Conservation (phyloP, 1,140 invertebrate species). For the Monochamus saltuarius region DNA sequence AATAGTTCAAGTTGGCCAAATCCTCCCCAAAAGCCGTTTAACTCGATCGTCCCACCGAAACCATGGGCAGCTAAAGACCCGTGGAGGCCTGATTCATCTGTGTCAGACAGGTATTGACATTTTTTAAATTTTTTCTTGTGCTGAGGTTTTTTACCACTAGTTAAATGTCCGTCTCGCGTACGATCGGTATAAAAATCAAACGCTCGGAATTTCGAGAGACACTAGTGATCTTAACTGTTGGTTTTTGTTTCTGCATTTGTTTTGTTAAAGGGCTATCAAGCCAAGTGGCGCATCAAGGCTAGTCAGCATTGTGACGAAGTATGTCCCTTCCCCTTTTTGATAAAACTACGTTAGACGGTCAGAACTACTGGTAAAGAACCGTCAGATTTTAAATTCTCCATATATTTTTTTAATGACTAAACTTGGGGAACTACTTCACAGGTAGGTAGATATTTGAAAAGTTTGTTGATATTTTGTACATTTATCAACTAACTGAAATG, state of each 20-base stretch:
- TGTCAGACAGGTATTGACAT: constrained; percentile 20
- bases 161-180: background rate
- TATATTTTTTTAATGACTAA: background rate
- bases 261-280: constrained; percentile 14
- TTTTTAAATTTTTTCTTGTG: constrained; percentile 12
- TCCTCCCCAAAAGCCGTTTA: constrained; percentile 13
- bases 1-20: constrained; percentile 7
- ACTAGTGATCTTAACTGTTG: background rate
- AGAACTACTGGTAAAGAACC: constrained; percentile 10
- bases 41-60: constrained; percentile 11
- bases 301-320: constrained; percentile 9
- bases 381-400: constrained; percentile 11
- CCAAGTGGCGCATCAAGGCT: constrained; percentile 14
- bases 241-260: constrained; percentile 4
- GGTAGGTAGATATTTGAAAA: constrained; percentile 1
- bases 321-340: constrained; percentile 13
- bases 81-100: constrained; percentile 20
- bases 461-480: constrained; percentile 3
- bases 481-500: constrained; percentile 1
- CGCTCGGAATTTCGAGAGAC: background rate
- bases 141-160: background rate
- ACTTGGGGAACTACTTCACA: background rate
- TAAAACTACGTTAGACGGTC: constrained; percentile 3
- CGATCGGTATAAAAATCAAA: background rate
- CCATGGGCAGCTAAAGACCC: constrained; percentile 22